These are phyloP conservation scores for Eupithecia insigniata DNA, from an alignment of 2,888 invertebrate species.

Conservation along the genomic window DNA sequence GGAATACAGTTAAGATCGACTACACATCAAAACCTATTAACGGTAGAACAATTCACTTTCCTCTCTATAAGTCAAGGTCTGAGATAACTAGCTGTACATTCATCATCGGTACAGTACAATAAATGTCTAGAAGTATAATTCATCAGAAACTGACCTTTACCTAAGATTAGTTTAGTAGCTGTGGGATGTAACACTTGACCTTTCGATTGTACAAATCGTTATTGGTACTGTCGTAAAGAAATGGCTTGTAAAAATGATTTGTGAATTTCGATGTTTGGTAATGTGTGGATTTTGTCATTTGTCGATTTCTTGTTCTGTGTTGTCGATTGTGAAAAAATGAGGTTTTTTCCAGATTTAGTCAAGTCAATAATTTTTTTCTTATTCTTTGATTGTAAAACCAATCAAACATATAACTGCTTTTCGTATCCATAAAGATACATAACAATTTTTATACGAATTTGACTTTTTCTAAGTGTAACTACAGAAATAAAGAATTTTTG, in stretches of 20 bases:
- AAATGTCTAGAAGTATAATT: slow-evolving; percentile 23
- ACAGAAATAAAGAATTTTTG: no score
- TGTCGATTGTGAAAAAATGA: not conserved
- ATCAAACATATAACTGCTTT: no score
- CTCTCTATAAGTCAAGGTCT: slow-evolving; percentile 38
- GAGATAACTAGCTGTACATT: slow-evolving; percentile 14
- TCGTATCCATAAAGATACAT: no score
- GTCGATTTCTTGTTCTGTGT: not conserved
- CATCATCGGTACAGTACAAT: slow-evolving; percentile 38
- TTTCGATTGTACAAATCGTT: slow-evolving; percentile 16
- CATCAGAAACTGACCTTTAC: slow-evolving; percentile 40
- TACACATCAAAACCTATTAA: not conserved
- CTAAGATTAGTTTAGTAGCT: slow-evolving; percentile 28
- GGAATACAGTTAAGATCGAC: not conserved
- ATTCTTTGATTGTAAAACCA: not conserved
- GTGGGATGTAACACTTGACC: slow-evolving; percentile 26
- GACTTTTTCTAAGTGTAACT: no score
- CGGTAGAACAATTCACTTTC: slow-evolving; percentile 19
- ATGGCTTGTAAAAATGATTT: not conserved
- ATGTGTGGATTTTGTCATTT: not conserved
- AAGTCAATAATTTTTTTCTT: not conserved
- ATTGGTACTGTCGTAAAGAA: slow-evolving; percentile 13
- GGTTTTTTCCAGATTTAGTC: not conserved
- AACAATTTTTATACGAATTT: no score
- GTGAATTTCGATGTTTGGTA: not conserved